Evolutionary conservation across 2,888 invertebrate genomes (phyloP), one percentile per base, ranked within the genome.

Genomic region (Drymonia ruficornis): DNA sequence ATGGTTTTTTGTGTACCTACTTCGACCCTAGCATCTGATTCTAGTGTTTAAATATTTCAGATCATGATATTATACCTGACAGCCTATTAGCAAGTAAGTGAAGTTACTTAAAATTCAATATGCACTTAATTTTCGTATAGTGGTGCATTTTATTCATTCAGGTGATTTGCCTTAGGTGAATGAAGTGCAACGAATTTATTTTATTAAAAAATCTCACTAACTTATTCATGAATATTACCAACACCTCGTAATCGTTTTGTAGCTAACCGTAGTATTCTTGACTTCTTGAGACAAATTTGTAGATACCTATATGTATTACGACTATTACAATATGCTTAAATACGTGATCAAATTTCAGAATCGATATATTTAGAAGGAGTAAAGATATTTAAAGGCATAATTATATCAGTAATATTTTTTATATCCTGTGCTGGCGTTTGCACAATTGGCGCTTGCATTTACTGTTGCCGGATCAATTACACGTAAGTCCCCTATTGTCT

Each of bases 401-500:
- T 81, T 15, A 61, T 87, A 55, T 76, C 89, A 1, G 81, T 72
- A 0, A 59, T 87, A 38, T 51, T 89, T 15, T 83, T 89, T 54
- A 70, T 83, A 6, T 46, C 74, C 0, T 87, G 87, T 62, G 83
- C 83, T 19, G 63, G 66, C 29, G 13, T 83, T 16, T 84, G 87
- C 57, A 70, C 75, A 15, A 3, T 80, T 11, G 68, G 78, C 13
- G 83, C 87, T 2, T 87, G 89, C 54, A 53, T 84, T 45, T 89
- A 89, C 60, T 89, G 89, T 62, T 85, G 76, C 60, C 81, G 78
- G 38, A 86, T 89, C n/a, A 82, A 76, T 69, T 83, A 85, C 50
- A 65, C 71, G 89, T 89, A 76, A 80, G 86, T 53, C 36, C 23
- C 7, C 12, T 31, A 31, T 31, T 9, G 9, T 12, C 12, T 28